Percentiles rank a stretch among this genome's conserved stretches.
Evolutionary conservation across 2,113 vertebrate genomes (phyloP).

Genomic region (Vulpes lagopus): DNA sequence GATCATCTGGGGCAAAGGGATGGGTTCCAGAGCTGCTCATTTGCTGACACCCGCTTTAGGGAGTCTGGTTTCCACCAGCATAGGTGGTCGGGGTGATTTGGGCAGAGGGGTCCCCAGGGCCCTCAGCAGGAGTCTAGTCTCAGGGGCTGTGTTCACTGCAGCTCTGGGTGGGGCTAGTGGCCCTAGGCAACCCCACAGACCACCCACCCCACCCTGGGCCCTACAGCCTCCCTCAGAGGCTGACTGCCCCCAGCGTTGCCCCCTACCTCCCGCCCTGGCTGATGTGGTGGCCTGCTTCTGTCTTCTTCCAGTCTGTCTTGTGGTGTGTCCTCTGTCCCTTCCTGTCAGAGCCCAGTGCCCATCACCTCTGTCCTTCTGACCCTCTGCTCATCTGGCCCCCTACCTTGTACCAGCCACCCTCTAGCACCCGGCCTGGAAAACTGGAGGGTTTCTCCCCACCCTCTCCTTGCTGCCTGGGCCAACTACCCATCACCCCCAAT

Average conservation of each 20-base stretch:
- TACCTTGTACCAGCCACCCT: neutral
- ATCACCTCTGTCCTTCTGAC: neutral
- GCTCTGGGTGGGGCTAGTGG: neutral
- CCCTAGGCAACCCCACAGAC: neutral
- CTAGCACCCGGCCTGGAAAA: neutral
- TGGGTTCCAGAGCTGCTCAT: neutral
- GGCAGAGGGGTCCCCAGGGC: neutral
- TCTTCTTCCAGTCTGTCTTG: neutral
- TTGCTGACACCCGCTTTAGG: no score
- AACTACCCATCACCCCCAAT: neutral
- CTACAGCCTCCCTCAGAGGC: neutral
- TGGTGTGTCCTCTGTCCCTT: neutral
- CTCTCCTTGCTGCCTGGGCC: neutral
- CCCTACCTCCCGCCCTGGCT: neutral
- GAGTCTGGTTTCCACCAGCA: neutral
- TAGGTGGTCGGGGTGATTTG: neutral
- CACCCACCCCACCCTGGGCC: no score
- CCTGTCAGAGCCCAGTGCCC: neutral
- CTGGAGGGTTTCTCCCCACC: neutral
- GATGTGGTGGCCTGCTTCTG: fast-evolving
- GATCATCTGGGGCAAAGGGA: neutral
- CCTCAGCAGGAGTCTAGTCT: neutral
- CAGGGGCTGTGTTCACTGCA: neutral
- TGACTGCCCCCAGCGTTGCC: neutral
- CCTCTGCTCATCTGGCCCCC: neutral